Evolutionary conservation across 1,140 invertebrate genomes (phyloP), one percentile per base, ranked within the genome.

Genomic region (Calephelis virginiensis): DNA sequence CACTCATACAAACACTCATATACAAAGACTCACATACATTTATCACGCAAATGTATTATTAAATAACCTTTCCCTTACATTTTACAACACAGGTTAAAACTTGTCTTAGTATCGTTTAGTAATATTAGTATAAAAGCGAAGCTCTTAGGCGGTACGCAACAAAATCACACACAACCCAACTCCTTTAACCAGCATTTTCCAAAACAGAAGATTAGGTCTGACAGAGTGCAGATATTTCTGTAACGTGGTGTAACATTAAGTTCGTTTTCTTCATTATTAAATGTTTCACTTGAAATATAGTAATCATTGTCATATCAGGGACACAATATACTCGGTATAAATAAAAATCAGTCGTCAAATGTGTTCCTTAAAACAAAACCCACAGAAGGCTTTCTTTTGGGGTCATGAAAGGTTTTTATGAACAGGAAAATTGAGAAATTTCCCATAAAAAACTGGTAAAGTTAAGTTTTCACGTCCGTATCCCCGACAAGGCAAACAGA

Each of bases 91-190:
- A 37, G 53, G 53, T 59, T 59, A 38, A 8, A 53, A 14, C 11
- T 56, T 17, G 11, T 38, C 28, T 37, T 11, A 53, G 50, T 14
- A 56, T 43, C 14, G 56, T 45, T 64, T 64, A 64, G 63, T 64
- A 59, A 62, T 45, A 56, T 64, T 64, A 64, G 63, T 64, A 59
- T 14, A 69, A 74, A 80, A 85, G 82, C 82, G 70, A 89, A 89
- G 85, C 85, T 71, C 79, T 73, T 65, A 77, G 76, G 77, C 80
- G 70, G 74, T 75, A 82, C 82, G 77, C 65, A 75, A 81, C 73
- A 81, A 63, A 69, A 70, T 80, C 77, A 82, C 77, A 75, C 77
- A 83, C 78, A 90, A 77, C 78, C 80, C 81, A 76, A 82, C 77
- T 83, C 83, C 81, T 72, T 69, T 74, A 65, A 70, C 73, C 77